A percentile compares a stretch with the other conserved stretches of the same genome.
phyloP scores from a whole-genome alignment of 2,888 invertebrate genomes.

The Cantharis lateralis region DNA sequence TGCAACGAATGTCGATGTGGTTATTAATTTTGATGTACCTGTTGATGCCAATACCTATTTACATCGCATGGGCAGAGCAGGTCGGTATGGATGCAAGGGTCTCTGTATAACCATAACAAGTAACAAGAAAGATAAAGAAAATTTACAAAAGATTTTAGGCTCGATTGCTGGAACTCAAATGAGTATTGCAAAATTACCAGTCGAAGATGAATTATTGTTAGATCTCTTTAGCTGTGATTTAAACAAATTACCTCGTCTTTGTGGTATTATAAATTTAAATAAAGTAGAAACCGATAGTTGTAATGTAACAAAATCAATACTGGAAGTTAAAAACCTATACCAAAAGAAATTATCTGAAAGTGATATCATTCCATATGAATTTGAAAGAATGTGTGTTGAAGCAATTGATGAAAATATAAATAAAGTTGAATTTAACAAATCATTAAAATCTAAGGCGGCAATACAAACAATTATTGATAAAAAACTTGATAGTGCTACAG shows the following conservation, averaged over 20 bases:
- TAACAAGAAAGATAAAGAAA: constrained; percentile 65
- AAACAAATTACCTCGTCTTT: constrained; percentile 40
- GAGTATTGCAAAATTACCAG: constrained; percentile 58
- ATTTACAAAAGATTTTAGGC: constrained; percentile 63
- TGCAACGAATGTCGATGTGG: constrained; percentile 88
- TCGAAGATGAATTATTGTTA: constrained; percentile 40
- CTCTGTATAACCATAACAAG: constrained; percentile 76
- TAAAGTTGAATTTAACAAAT: background rate
- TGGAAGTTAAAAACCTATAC: constrained; percentile 22
- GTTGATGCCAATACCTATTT: constrained; percentile 80
- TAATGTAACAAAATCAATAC: constrained; percentile 26
- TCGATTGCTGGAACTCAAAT: constrained; percentile 61
- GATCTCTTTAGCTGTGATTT: constrained; percentile 47
- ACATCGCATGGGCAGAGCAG: constrained; percentile 94
- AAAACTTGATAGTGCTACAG: background rate
- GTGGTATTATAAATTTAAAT: constrained; percentile 34
- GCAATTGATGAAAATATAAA: constrained; percentile 13
- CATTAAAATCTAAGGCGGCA: background rate
- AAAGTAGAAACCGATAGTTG: constrained; percentile 7
- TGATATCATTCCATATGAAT: background rate
- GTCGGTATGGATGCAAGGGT: constrained; percentile 88
- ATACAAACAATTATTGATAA: background rate
- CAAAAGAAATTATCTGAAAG: background rate
- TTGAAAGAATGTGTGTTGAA: background rate
- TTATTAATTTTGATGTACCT: constrained; percentile 91